Base-by-base conservation (phyloP, 2,797 vertebrate species). In the Mormyrus hasselquistii region DNA sequence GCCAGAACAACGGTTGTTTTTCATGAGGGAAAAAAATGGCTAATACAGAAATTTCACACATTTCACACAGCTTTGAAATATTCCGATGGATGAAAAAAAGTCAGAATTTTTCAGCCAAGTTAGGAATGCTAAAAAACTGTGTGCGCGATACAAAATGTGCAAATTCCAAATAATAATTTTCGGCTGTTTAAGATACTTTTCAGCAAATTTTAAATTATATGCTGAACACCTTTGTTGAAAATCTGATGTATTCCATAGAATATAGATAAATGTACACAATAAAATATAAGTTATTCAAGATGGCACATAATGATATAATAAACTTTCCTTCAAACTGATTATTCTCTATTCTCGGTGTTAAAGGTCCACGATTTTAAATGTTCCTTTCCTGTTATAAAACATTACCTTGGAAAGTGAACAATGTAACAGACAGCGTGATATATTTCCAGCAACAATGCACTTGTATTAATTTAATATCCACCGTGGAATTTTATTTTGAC, bases 31-130 rank as follows among this genome's bases (percentile, higher is more conserved):
- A 41, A 90, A 89, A 62, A 88, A 62, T 88, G 25, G n/a, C 53
- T 90, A 86, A 89, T 62, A 90, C 82, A 86, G 50, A 79, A 82
- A 87, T 91, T 90, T 92, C 85, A 92, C 29, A 91, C 83, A 52
- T 91, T 86, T 88, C 88, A 73, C 69, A 79, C 7, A 79, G 73
- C 38, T 79, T 79, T 79, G 16, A 34, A 79, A 79, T 44, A 41
- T 79, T n/a, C 4, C 2, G 0, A 79, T n/a, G 38, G 69, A 34
- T 73, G 49, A 69, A 88, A 79, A 19, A 79, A 16, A 19, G 16
- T 2, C 69, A 34, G 38, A 8, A 19, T 22, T 88, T 38, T 57
- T 57, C 38, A 41, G 50, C 50, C 73, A 57, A 22, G 52, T 38
- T 5, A 83, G 41, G 50, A 14, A 88, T 88, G 87, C 47, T 44